Base-by-base conservation (phyloP, 1,140 invertebrate species). In the Drosophila yakuba region DNA sequence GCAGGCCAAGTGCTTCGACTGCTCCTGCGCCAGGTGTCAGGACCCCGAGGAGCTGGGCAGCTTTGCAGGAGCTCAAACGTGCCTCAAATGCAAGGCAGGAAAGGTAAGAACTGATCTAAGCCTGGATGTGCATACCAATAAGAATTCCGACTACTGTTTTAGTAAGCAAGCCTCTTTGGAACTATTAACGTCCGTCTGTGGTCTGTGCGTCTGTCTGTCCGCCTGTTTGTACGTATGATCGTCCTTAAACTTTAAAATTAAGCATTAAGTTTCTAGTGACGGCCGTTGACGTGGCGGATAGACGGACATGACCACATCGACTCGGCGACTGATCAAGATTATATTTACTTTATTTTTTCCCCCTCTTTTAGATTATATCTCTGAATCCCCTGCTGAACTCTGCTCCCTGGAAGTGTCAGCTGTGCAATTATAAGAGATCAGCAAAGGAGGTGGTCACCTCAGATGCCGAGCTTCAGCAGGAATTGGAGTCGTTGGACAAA, bases 21-120 rank as follows among this genome's bases (percentile, higher is more conserved):
- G 95, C 80, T 84, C 91, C 14, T 96, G 95, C 54, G 72, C 91
- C n/a, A 92, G 95, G 56, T 96, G 95, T 71, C 82, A 61, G 32
- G 95, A 96, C 92, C 94, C 94, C 32, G 95, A 94, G 4, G 95
- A 96, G 82, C 82, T 95, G 51, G 93, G 93, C 7, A 95, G 94
- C 20, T 94, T 94, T 93, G 91, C 95, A 1, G 94, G 95, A n/a
- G 93, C 94, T 3, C 94, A 95, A 32, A 93, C 94, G 35, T 96
- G 95, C 73, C 93, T 93, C 7, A 92, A 93, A 36, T 95, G 95
- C 76, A 94, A 94, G 67, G 91, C 92, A 57, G 93, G 94, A 72
- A 86, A 92, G 80, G 77, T 92, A 8, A 59, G 68, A n/a, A 17
- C n/a, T 8, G 8, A 32, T 32, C 32, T 8, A 32, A 32, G 7